Percentiles rank a stretch among this genome's conserved stretches.
Conservation (phyloP, 53 echinoderm and acorn worm species). For the Paelopatides confundens region DNA sequence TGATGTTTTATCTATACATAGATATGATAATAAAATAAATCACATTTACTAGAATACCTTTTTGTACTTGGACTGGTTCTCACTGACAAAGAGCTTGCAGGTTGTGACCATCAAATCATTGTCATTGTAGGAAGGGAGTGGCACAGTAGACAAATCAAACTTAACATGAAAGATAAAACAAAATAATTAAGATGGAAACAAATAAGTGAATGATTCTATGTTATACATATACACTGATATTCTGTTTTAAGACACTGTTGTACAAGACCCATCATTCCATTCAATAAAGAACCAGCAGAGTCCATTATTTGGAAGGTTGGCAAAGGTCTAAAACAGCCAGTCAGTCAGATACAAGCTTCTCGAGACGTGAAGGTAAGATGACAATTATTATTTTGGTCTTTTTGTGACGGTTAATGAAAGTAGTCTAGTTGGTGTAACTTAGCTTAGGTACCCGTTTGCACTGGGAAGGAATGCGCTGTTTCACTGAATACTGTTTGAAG, state of each 20-base stretch:
- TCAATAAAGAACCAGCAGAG: constrained; percentile 83
- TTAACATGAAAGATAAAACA: background rate
- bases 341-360: constrained; percentile 89
- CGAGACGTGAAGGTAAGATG: constrained; percentile 92
- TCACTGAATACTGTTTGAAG: too few species aligned
- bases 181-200: background rate
- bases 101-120: constrained; percentile 45
- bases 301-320: constrained; percentile 98
- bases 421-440: too few species aligned
- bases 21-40: too few species aligned
- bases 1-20: too few species aligned
- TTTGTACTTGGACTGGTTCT: background rate
- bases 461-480: too few species aligned
- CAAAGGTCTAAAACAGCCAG: constrained; percentile 90
- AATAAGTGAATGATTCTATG: background rate
- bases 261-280: constrained; percentile 84
- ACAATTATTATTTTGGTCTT: too few species aligned
- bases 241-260: constrained; percentile 94
- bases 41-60: too few species aligned
- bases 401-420: too few species aligned
- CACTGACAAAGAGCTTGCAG: background rate
- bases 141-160: constrained; percentile 81
- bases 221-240: too few species aligned
- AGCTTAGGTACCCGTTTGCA: too few species aligned
- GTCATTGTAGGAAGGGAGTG: constrained; percentile 65